Conservation (phyloP, 2,113 vertebrate genomes). For the Urocolius indicus region DNA sequence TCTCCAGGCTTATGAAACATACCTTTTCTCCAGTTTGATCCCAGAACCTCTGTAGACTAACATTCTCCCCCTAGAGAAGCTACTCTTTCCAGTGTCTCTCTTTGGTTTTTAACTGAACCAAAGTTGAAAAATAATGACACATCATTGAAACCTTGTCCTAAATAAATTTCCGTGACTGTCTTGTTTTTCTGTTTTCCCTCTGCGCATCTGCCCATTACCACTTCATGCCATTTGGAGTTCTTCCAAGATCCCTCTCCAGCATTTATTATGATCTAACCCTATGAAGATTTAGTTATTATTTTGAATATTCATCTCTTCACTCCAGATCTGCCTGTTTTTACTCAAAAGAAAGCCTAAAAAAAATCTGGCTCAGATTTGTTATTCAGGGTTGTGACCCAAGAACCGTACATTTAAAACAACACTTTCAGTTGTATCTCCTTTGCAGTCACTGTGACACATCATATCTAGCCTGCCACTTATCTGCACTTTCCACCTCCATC, state of each 20-base stretch:
- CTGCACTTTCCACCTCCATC: conserved; percentile 14
- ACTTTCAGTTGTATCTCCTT: neutral
- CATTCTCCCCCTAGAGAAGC: neutral
- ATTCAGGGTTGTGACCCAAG: neutral
- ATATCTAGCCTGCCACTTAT: conserved; percentile 1
- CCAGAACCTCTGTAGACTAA: neutral
- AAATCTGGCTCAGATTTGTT: conserved; percentile 11
- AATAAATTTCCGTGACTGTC: neutral
- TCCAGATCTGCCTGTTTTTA: neutral
- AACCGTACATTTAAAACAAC: conserved; percentile 11
- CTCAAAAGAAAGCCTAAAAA: neutral
- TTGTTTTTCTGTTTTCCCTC: neutral
- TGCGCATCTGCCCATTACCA: neutral
- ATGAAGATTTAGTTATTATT: neutral
- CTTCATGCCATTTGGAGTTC: neutral
- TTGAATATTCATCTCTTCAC: conserved; percentile 11
- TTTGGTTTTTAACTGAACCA: neutral
- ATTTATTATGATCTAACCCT: neutral
- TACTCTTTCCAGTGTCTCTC: neutral
- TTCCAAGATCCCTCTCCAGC: conserved; percentile 3
- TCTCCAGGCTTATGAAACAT: neutral
- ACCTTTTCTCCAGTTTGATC: neutral
- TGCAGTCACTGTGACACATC: conserved; percentile 8
- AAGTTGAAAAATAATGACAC: neutral
- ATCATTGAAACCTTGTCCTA: neutral